Base-by-base conservation (phyloP, 2,113 vertebrate species). In the Natator depressus region DNA sequence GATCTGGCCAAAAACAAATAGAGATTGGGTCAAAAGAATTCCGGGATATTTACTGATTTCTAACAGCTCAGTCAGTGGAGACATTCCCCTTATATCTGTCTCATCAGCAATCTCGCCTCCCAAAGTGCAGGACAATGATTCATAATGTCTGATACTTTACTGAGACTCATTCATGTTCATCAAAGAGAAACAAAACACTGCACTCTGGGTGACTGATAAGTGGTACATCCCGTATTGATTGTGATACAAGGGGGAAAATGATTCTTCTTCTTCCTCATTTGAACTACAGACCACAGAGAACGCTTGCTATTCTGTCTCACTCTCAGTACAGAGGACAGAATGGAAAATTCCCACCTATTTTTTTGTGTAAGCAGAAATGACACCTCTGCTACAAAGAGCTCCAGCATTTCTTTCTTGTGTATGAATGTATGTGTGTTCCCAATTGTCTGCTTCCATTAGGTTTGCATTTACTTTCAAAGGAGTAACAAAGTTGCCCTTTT, bases 401-500 rank as follows among this genome's bases (percentile, higher is more conserved):
- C 75, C 42, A 76, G 22, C 20, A 25, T 27, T 47, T 78, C 46
- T 31, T 82, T 42, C 17, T 65, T 50, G 4, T 0, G 0, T 3
- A 17, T 85, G 38, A 17, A 12, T 8, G 9, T 0, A 0, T 8
- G 2, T 0, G 0, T n/a, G 50, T 47, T 53, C n/a, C 85, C 50
- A 0, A 1, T 80, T 87, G 25, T 91, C 3, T 72, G 2, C 42
- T 88, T 84, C n/a, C 38, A 27, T 35, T 92, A 5, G 20, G 11
- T 4, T 2, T 1, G 1, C 27, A 11, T 4, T 3, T 38, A 50
- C 42, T 79, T 88, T 49, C 25, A 80, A 88, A 88, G 14, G 62
- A 29, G 78, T 47, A 85, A 49, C 72, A 19, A 35, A 5, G 3
- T 7, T 76, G 51, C 6, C 78, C 69, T 78, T 50, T 29, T 72